These are phyloP conservation scores for Adoxophyes honmai DNA, from an alignment of 1,140 invertebrate genomes.

Conservation along the genomic window DNA sequence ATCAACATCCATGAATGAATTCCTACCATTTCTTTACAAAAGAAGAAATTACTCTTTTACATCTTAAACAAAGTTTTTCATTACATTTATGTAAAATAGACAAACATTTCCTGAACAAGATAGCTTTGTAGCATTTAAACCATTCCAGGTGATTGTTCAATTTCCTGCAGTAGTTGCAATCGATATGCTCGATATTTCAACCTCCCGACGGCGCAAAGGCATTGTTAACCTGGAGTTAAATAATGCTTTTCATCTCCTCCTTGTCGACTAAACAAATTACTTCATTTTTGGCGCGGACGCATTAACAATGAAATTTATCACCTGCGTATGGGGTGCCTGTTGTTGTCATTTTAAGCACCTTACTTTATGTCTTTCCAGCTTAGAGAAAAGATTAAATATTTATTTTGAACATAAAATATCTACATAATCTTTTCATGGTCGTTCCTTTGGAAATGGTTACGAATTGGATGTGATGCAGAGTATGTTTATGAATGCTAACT, in stretches of 20 bases:
- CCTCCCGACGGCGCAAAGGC: slow-evolving; percentile 17
- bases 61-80: too few species aligned
- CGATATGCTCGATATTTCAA: slow-evolving; percentile 8
- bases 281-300: slow-evolving; percentile 56
- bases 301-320: slow-evolving; percentile 64
- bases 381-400: slow-evolving; percentile 1
- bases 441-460: too few species aligned
- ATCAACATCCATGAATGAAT: too few species aligned
- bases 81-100: too few species aligned
- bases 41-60: too few species aligned
- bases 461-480: too few species aligned
- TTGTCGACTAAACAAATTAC: slow-evolving; percentile 64
- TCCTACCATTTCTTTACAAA: too few species aligned
- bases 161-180: slow-evolving; percentile 5
- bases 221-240: slow-evolving; percentile 50
- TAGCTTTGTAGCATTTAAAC: too few species aligned
- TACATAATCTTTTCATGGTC: too few species aligned
- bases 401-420: too few species aligned
- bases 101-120: too few species aligned
- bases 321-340: slow-evolving; percentile 40
- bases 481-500: too few species aligned
- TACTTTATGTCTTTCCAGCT: slow-evolving; percentile 11
- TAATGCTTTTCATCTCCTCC: slow-evolving; percentile 69
- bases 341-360: slow-evolving; percentile 28
- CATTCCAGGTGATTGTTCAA: not conserved